Evolutionary conservation across 2,113 vertebrate genomes (phyloP).

Genomic region (Ginglymostoma cirratum): DNA sequence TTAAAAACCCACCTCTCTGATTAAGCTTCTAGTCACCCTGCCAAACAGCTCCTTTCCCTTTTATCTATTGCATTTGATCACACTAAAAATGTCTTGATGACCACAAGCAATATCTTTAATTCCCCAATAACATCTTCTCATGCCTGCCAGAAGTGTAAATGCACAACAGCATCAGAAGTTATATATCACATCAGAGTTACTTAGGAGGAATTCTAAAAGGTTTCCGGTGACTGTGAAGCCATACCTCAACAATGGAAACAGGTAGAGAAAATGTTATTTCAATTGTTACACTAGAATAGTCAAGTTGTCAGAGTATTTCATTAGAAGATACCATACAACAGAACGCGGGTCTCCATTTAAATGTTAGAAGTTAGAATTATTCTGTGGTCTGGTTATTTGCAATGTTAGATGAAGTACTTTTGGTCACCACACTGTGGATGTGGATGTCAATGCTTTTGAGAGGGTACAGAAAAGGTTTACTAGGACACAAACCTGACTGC

Average conservation of each 20-base stretch:
- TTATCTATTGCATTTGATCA: not conserved
- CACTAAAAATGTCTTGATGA: not conserved
- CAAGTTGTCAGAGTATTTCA: not conserved
- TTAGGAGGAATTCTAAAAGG: not conserved
- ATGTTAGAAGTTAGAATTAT: not conserved
- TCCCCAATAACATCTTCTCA: not conserved
- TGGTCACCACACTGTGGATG: too few species aligned
- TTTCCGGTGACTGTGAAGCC: not conserved
- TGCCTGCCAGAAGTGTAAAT: not conserved
- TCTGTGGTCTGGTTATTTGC: not conserved
- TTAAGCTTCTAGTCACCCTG: not conserved
- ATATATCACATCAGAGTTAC: too few species aligned
- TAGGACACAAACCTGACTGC: too few species aligned
- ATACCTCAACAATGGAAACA: not conserved
- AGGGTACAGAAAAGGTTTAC: too few species aligned
- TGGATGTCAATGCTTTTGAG: too few species aligned
- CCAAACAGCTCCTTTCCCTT: not conserved
- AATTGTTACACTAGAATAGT: too few species aligned
- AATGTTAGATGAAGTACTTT: not conserved
- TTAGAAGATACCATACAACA: not conserved
- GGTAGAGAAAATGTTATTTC: not conserved
- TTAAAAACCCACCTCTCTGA: not conserved
- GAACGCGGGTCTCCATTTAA: not conserved
- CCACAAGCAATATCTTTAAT: not conserved
- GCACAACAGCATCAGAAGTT: not conserved